Evolutionary conservation across 2,888 invertebrate species (phyloP), one percentile per base, ranked within the genome.

Genomic region (Machimus atricapillus): DNA sequence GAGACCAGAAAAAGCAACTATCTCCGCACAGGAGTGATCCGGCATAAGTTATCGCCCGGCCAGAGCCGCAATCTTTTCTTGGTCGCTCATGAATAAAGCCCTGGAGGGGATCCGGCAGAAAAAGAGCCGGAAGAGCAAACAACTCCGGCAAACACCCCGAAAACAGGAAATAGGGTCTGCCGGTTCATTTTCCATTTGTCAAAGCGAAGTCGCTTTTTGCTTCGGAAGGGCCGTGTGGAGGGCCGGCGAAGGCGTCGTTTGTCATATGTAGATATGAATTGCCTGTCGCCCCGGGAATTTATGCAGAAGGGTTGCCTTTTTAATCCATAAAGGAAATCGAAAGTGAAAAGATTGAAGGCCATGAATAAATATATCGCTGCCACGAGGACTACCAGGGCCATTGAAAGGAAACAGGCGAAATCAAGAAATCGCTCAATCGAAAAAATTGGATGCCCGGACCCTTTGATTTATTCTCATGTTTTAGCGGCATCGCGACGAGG

Each of bases 281-380:
- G 88, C 83, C 79, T 88, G 88, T 88, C 88, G 87, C 87, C 79
- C 77, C 77, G 52, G 82, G 79, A 88, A 88, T 87, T 88, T 88
- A 88, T 88, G 82, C 87, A 86, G 88, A 88, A 88, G 88, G 88
- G 88, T 88, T 88, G 76, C 74, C 83, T 86, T 88, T 88, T 87
- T 87, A 88, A 88, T 88, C 88, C 87, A 88, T 88, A 88, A 87
- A 87, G 88, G 86, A 87, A 88, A 88, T 88, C 88, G 87, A 88
- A 88, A 88, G 88, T 88, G 88, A 87, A 88, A 86, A 88, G 88
- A 88, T 88, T 88, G 88, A 88, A 87, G 52, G 82, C 88, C 82
- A 88, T 88, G 87, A 88, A 88, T 88, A 88, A 87, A 88, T 88
- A 87, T 87, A 12, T 76, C 82, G 74, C 40, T 52, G 78, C 73